These are phyloP conservation scores for Tanypteryx hageni DNA, from an alignment of 2,888 invertebrate species.

Conservation along the genomic window DNA sequence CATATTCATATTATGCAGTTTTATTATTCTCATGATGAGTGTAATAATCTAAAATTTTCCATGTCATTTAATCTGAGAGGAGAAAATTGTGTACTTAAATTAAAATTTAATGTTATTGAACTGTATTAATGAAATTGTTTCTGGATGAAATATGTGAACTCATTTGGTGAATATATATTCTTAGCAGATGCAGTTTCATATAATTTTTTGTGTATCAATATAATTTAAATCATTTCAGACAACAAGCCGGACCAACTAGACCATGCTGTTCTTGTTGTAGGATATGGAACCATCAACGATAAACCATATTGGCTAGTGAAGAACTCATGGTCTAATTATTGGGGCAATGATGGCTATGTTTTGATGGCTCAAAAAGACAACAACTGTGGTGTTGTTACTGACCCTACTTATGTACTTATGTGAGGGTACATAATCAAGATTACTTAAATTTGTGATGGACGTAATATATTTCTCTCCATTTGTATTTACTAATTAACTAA, in stretches of 20 bases:
- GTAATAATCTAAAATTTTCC: too few species aligned
- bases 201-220: too few species aligned
- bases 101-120: too few species aligned
- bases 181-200: too few species aligned
- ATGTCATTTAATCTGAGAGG: too few species aligned
- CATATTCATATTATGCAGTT: too few species aligned
- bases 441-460: background rate
- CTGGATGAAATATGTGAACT: too few species aligned
- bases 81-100: too few species aligned
- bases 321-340: conserved; percentile 98
- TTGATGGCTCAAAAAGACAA: conserved; percentile 93
- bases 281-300: conserved; percentile 90
- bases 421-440: conserved; percentile 51
- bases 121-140: too few species aligned
- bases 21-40: too few species aligned
- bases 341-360: conserved; percentile 98
- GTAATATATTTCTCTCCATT: background rate
- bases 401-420: conserved; percentile 86
- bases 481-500: too few species aligned
- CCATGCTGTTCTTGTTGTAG: conserved; percentile 96
- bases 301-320: conserved; percentile 95
- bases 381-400: conserved; percentile 94
- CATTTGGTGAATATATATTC: too few species aligned
- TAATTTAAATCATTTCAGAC: conserved; percentile 75
- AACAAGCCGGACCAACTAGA: conserved; percentile 88